phyloP scores from a whole-genome alignment of 37 sponge, comb jelly and placozoan genomes.

The Spongilla lacustris region DNA sequence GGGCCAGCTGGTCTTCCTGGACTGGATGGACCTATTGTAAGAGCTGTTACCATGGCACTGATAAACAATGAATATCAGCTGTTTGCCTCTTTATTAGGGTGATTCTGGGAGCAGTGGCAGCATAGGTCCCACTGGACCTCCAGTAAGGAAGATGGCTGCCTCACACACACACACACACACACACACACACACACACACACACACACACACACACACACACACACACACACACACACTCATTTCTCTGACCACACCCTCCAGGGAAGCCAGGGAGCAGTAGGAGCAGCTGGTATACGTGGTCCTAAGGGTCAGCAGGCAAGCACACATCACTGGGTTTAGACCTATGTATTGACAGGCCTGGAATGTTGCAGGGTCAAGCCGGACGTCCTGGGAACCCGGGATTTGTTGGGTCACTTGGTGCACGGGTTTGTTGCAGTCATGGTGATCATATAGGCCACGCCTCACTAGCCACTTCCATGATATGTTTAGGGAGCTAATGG shows the following conservation, averaged over 20 bases:
- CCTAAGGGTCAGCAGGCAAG: slow-evolving; percentile 21
- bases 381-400: slow-evolving; percentile 39
- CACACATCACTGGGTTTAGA: neutral
- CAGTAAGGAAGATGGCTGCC: slow-evolving; percentile 6
- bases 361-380: slow-evolving; percentile 25
- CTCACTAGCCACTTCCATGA: neutral
- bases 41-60: neutral
- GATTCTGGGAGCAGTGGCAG: slow-evolving; percentile 62
- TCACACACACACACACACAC: neutral
- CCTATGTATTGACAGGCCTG: neutral
- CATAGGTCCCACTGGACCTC: slow-evolving; percentile 49
- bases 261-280: slow-evolving; percentile 37
- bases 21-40: slow-evolving; percentile 41
- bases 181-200: neutral
- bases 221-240: neutral
- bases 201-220: neutral
- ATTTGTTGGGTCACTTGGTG: slow-evolving; percentile 45
- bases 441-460: neutral
- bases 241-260: neutral
- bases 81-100: slow-evolving; percentile 26
- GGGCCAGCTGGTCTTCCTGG: slow-evolving; percentile 36
- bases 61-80: neutral
- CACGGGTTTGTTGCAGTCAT: neutral
- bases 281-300: slow-evolving; percentile 40
- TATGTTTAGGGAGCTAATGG: slow-evolving; percentile 37